Conservation (phyloP, 2,888 invertebrate species). For the Sarcophaga subvicina region DNA sequence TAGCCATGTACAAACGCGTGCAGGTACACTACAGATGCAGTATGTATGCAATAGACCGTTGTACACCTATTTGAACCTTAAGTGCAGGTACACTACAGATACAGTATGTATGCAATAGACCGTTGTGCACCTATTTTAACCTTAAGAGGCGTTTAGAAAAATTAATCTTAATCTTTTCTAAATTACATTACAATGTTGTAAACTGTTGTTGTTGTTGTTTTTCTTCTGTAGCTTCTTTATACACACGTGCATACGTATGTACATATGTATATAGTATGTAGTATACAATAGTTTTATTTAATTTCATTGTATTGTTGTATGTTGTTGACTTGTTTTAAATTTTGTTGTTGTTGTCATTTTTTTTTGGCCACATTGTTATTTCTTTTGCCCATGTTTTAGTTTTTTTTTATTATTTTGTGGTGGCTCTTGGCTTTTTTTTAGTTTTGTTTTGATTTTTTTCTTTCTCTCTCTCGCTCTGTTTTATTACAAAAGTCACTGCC, state of each 20-base stretch:
- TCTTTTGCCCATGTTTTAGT: slow-evolving; percentile 45
- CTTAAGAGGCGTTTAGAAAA: slow-evolving; percentile 72
- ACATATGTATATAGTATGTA: too few relatives aligned
- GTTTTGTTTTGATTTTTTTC: slow-evolving; percentile 40
- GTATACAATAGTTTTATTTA: background rate
- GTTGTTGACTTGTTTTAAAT: background rate
- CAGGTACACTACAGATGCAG: background rate
- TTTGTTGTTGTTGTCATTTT: slow-evolving; percentile 32
- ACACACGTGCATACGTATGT: background rate
- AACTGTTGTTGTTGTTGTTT: slow-evolving; percentile 53
- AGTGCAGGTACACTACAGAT: too few relatives aligned
- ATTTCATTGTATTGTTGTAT: slow-evolving; percentile 45
- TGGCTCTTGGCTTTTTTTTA: slow-evolving; percentile 56
- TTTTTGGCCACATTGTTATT: slow-evolving; percentile 37
- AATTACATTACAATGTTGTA: slow-evolving; percentile 71
- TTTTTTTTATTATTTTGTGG: slow-evolving; percentile 32
- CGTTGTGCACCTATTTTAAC: slow-evolving; percentile 59
- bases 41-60: slow-evolving; percentile 10
- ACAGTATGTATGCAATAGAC: slow-evolving; percentile 9
- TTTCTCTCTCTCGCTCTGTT: slow-evolving; percentile 66
- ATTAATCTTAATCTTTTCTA: slow-evolving; percentile 74
- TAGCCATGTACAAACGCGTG: too few relatives aligned
- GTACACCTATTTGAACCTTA: slow-evolving; percentile 13
- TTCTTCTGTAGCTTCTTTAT: slow-evolving; percentile 26
- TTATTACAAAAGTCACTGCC: slow-evolving; percentile 67